Evolutionary conservation across 2,113 vertebrate species (phyloP).

Genomic region (Tetrao urogallus): DNA sequence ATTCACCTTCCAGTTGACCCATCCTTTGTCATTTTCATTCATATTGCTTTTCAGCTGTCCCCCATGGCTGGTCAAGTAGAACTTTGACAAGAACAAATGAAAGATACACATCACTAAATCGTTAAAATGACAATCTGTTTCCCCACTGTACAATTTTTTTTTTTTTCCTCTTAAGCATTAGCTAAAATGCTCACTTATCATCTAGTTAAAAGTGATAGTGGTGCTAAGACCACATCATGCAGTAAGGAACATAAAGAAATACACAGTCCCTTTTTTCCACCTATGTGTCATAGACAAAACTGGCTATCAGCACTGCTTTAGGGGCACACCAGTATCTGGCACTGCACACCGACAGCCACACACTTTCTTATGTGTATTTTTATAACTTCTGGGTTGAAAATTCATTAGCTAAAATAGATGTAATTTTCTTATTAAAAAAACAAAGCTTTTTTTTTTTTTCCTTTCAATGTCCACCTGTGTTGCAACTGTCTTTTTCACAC

Average conservation of each 20-base stretch:
- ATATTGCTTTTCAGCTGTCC: slow-evolving; percentile 94
- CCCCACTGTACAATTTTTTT: background rate
- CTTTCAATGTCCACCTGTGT: background rate
- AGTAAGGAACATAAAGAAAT: background rate
- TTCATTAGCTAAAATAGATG: background rate
- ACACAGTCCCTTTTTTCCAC: background rate
- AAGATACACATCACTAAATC: background rate
- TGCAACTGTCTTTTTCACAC: background rate
- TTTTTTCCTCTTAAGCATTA: background rate
- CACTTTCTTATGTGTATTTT: background rate
- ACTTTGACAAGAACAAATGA: slow-evolving; percentile 74
- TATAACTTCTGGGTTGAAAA: background rate
- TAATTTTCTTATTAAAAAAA: background rate
- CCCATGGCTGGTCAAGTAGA: slow-evolving; percentile 92
- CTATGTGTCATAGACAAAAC: background rate
- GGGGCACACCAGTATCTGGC: accelerated
- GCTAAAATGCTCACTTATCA: background rate
- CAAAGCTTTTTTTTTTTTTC: background rate
- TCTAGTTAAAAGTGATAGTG: background rate
- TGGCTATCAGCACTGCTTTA: background rate
- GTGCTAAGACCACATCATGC: background rate
- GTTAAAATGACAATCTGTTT: background rate
- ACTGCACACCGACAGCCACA: background rate
- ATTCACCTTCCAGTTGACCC: slow-evolving; percentile 97
- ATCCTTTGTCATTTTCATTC: slow-evolving; percentile 96